A percentile compares a stretch with the other conserved stretches of the same genome.
phyloP scores from a whole-genome alignment of 2,113 vertebrate genomes.

The Sula dactylatra region DNA sequence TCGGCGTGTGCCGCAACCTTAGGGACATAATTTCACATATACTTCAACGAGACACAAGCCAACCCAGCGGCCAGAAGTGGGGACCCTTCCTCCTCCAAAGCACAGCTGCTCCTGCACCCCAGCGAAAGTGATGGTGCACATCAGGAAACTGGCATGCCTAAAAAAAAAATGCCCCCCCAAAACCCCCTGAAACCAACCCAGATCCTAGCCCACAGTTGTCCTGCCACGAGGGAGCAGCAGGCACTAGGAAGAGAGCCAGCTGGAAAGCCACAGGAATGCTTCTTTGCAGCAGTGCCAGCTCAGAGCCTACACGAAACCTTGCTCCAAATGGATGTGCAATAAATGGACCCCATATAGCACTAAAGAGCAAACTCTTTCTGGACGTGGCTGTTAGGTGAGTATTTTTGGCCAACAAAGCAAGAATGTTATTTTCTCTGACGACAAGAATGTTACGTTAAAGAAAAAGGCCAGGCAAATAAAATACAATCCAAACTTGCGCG shows the following conservation, averaged over 20 bases:
- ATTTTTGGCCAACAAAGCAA: neutral
- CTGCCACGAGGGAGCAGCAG: neutral
- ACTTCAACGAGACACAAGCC: neutral
- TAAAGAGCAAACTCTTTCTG: neutral
- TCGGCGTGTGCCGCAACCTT: neutral
- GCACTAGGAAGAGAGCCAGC: neutral
- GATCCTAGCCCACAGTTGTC: neutral
- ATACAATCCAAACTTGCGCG: neutral
- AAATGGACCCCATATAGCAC: fast-evolving
- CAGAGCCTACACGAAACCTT: neutral
- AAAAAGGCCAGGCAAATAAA: neutral
- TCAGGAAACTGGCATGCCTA: neutral
- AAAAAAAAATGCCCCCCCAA: neutral
- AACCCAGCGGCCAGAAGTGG: neutral
- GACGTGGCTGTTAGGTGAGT: neutral
- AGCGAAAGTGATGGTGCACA: neutral
- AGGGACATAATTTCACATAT: neutral
- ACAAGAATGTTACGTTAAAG: neutral
- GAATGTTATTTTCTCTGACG: neutral
- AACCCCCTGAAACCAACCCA: neutral
- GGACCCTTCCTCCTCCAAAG: neutral
- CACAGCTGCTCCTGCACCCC: neutral
- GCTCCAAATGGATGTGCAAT: fast-evolving
- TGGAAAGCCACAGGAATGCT: neutral
- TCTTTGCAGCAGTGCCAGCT: neutral